These are phyloP conservation scores for Hemibagrus wyckioides DNA, from an alignment of 2,113 vertebrate genomes.

Conservation along the genomic window DNA sequence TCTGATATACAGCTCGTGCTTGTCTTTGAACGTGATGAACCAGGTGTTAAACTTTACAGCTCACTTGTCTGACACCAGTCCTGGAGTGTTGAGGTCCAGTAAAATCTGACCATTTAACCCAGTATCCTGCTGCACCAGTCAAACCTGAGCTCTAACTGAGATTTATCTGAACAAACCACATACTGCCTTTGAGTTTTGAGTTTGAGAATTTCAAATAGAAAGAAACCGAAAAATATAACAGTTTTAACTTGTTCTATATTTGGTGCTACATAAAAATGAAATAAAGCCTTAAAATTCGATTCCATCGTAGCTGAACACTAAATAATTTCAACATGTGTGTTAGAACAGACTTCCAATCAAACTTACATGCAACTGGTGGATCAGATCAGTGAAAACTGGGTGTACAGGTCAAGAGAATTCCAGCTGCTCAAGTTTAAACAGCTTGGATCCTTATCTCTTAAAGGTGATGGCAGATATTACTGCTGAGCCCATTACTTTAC, in stretches of 20 bases:
- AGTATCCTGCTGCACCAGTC: background rate
- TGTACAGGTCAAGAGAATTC: background rate
- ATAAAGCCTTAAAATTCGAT: background rate
- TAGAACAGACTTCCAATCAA: background rate
- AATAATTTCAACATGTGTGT: background rate
- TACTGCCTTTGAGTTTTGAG: no score
- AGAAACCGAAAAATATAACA: background rate
- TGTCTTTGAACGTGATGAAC: slow-evolving; percentile 9
- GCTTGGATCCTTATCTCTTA: no score
- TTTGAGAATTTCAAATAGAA: no score
- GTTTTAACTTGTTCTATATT: background rate
- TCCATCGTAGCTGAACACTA: background rate
- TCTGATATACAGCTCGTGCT: slow-evolving; percentile 11
- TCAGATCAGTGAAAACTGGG: background rate
- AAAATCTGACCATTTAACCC: background rate
- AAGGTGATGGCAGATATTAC: no score
- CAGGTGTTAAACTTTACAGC: background rate
- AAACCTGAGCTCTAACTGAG: background rate
- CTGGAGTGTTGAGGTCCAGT: background rate
- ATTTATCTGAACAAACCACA: background rate
- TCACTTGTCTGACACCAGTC: background rate
- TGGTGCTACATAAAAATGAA: background rate
- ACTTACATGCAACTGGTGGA: background rate
- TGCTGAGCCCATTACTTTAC: no score
- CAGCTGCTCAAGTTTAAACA: no score